Base-by-base conservation (phyloP, 2,797 vertebrate species). In the Lindbergichthys nudifrons region DNA sequence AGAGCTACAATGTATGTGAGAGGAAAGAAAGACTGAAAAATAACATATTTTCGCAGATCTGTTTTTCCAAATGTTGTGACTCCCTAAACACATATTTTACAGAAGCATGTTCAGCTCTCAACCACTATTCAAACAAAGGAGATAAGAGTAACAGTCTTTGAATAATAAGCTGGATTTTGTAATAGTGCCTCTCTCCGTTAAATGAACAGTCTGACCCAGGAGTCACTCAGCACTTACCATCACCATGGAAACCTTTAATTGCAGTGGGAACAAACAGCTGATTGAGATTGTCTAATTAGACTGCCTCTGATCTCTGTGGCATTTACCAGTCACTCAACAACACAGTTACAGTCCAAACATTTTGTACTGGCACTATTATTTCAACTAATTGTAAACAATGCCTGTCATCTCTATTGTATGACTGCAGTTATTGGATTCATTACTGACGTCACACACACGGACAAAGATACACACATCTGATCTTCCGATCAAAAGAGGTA, bases 161-260 rank as follows among this genome's bases (percentile, higher is more conserved):
- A 16, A 21, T 58, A 42, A 23, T 15, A 14, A 16, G 14, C 32
- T 36, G 32, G 9, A 23, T 5, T 3, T 45, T 47, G 9, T 26
- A 47, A 10, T 15, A 5, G 9, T 26, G 21, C 19, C 19, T 57
- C 19, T 41, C 5, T 41, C 4, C 14, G 48, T 26, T 23, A 59
- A 60, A 61, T 70, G 12, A 70, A 52, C 39, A 26, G 13, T 53
- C 41, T 61, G 18, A 61, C 23, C 46, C 16, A 19, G 46, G 11
- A 70, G 46, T 60, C 46, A 43, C 54, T 39, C n/a, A 50, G 61
- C 13, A 15, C 46, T 39, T 10, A 39, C 12, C n/a, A n/a, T 63
- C 61, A 21, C 61, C 30, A 14, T 50, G 61, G 46, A 18, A 63
- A 48, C 61, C 61, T 63, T 21, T 60, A 45, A 26, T 41, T 63